These are phyloP conservation scores for Drosophila diplacantha DNA, from an alignment of 2,888 invertebrate genomes.

Conservation along the genomic window DNA sequence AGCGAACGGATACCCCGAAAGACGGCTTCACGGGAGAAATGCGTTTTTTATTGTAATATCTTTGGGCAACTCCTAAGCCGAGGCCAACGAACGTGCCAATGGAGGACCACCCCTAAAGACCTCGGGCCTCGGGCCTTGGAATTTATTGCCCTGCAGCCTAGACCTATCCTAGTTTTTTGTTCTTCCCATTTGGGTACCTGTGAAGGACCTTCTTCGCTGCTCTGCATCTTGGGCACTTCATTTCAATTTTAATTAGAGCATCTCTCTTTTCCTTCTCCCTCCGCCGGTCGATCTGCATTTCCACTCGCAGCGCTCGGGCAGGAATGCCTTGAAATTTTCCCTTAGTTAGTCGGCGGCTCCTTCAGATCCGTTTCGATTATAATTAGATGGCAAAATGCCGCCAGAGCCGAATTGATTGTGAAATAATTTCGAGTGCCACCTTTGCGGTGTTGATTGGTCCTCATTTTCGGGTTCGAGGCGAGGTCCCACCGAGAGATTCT, in stretches of 20 bases:
- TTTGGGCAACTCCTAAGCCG: slow-evolving; percentile 22
- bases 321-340: slow-evolving; percentile 10
- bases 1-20: slow-evolving; percentile 3
- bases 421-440: slow-evolving; percentile 66
- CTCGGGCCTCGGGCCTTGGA: slow-evolving; percentile 29
- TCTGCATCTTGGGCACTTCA: slow-evolving; percentile 58
- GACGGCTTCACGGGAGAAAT: slow-evolving; percentile 42
- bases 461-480: slow-evolving; percentile 31
- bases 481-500: slow-evolving; percentile 31
- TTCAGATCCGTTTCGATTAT: slow-evolving; percentile 53
- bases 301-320: slow-evolving; percentile 20
- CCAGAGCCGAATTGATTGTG: slow-evolving; percentile 65
- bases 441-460: slow-evolving; percentile 63
- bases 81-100: slow-evolving; percentile 64
- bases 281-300: slow-evolving; percentile 35
- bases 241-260: slow-evolving; percentile 70
- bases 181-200: slow-evolving; percentile 21
- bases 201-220: slow-evolving; percentile 50
- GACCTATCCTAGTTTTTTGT: slow-evolving; percentile 15
- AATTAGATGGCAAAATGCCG: slow-evolving; percentile 74
- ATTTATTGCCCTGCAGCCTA: slow-evolving; percentile 49
- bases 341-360: slow-evolving; percentile 45
- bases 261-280: neutral
- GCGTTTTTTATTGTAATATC: slow-evolving; percentile 66
- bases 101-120: slow-evolving; percentile 58